Evolutionary conservation across 2,113 vertebrate genomes (phyloP), one percentile per base, ranked within the genome.

Genomic region (Nyctibius bracteatus): DNA sequence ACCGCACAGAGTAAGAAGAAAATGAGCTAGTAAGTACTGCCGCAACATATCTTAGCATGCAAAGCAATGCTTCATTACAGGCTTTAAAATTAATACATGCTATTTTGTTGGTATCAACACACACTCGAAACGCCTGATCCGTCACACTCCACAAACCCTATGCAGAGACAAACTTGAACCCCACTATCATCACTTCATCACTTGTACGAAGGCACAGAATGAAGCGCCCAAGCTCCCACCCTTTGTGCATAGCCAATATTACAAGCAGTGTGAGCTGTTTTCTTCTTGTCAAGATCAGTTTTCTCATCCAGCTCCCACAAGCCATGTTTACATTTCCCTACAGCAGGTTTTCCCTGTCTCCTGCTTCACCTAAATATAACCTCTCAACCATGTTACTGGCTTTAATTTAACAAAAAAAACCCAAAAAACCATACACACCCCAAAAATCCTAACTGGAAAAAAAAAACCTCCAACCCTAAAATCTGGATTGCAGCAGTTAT

Each of bases 101-200:
- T 79, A 35, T 68, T 95, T 68, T 49, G 30, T 44, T 71, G 61
- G 22, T 71, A 63, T 63, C 83, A 84, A 65, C 47, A 72, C 22
- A 44, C 1, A 4, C 18, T 78, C 3, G 5, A 47, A 78, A 47
- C 0, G 8, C 23, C 57, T 44, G 41, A 86, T 52, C 11, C 68
- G 47, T 84, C 41, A 75, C 30, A 57, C 43, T 67, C 71, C 75
- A 81, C 55, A 91, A 91, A 71, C 25, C 18, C 33, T 17, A 72
- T 0, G 0, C 52, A 78, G 47, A 0, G 9, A 86, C 39, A 59
- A 91, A 91, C 94, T 28, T 15, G 0, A 80, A 75, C 20, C 8
- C 24, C 33, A 30, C 58, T 1, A 0, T 8, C 0, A 0, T 49
- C 35, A 31, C 31, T 39, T 47, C 62, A n/a, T 70, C 63, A 71